phyloP scores from a whole-genome alignment of 2,113 vertebrate species.

The Phyllopteryx taeniolatus region DNA sequence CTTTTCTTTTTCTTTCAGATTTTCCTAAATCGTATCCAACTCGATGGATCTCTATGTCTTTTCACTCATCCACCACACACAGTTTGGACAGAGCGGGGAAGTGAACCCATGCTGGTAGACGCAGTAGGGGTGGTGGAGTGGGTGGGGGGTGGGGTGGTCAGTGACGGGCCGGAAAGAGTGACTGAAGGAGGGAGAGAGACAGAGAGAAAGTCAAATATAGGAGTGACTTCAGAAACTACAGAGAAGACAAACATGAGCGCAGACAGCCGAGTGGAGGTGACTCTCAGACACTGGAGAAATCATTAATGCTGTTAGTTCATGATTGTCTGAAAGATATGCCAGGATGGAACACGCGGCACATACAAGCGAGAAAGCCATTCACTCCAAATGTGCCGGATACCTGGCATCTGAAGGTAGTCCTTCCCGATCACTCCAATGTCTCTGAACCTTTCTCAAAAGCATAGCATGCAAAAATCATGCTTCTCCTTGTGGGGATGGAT shows the following conservation, averaged over 20 bases:
- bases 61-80: slow-evolving; percentile 34
- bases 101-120: slow-evolving; percentile 57
- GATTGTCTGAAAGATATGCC: slow-evolving; percentile 31
- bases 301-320: slow-evolving; percentile 59
- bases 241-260: slow-evolving; percentile 52
- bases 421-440: slow-evolving; percentile 29
- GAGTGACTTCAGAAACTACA: slow-evolving; percentile 54
- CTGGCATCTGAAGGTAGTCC: slow-evolving; percentile 26
- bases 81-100: slow-evolving; percentile 24
- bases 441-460: slow-evolving; percentile 29
- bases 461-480: slow-evolving; percentile 52
- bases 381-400: slow-evolving; percentile 14
- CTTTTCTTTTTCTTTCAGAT: slow-evolving; percentile 9
- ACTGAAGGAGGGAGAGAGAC: slow-evolving; percentile 43
- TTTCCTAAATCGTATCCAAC: slow-evolving; percentile 24
- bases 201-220: slow-evolving; percentile 55
- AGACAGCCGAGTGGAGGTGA: slow-evolving; percentile 46
- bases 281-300: slow-evolving; percentile 45
- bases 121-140: slow-evolving; percentile 32
- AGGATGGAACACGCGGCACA: slow-evolving; percentile 14
- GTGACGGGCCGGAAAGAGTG: slow-evolving; percentile 56
- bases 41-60: slow-evolving; percentile 9
- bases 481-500: slow-evolving; percentile 11
- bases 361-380: slow-evolving; percentile 4
- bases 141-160: slow-evolving; percentile 49